A percentile compares a stretch with the other conserved stretches of the same genome.
Evolutionary conservation across 2,797 vertebrate genomes (phyloP).

Genomic region (Falco berigora): DNA sequence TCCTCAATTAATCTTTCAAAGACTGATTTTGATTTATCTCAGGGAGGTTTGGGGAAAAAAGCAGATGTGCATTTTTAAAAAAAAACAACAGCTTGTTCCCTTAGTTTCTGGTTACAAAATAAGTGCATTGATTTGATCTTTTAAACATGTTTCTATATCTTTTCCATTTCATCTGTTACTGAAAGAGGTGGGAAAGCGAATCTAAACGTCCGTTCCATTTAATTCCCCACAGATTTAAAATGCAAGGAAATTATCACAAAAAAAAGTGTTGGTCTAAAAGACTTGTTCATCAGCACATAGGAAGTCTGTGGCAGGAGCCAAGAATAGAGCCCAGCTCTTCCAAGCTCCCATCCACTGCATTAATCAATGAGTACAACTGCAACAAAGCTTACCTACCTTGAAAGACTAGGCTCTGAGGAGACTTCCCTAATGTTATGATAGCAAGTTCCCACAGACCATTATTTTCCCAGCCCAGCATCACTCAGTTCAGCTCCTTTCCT

Average conservation of each 20-base stretch:
- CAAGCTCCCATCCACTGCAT: neutral
- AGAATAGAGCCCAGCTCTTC: neutral
- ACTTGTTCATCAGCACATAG: neutral
- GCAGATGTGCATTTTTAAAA: neutral
- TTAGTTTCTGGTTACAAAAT: constrained; percentile 28
- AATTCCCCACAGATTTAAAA: constrained; percentile 35
- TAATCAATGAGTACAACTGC: neutral
- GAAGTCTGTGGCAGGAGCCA: constrained; percentile 37
- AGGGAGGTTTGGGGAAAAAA: neutral
- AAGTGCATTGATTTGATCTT: constrained; percentile 40
- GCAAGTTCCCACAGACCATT: neutral
- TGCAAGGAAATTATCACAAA: constrained; percentile 28
- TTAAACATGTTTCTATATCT: neutral
- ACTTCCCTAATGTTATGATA: neutral
- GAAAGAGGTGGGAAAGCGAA: neutral
- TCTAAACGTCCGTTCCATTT: neutral
- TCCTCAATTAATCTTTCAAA: constrained; percentile 37
- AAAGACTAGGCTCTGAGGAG: neutral
- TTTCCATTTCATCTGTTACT: neutral
- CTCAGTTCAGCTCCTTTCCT: neutral
- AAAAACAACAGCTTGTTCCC: neutral
- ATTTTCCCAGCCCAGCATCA: neutral
- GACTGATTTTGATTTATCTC: constrained; percentile 42
- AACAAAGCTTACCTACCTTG: neutral
- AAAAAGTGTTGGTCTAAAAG: neutral